These are phyloP conservation scores for Mastacembelus armatus DNA, from an alignment of 2,797 vertebrate genomes.

Conservation along the genomic window DNA sequence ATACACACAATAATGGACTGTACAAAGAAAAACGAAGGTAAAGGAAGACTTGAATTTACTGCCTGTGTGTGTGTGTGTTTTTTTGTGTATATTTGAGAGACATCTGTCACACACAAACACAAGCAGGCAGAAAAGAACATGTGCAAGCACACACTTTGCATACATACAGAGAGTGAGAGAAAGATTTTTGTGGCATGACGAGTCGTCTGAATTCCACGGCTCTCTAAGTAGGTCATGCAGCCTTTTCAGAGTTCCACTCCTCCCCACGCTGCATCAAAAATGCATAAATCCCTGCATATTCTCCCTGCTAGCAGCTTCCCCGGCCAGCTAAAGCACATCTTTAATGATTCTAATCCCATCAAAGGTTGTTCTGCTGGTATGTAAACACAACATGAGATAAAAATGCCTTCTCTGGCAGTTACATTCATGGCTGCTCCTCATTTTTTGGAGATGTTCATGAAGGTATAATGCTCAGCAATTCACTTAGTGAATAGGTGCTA, in stretches of 20 bases:
- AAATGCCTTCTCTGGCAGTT: conserved; percentile 60
- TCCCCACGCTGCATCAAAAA: conserved; percentile 83
- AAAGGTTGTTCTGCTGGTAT: conserved; percentile 73
- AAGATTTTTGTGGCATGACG: conserved; percentile 69
- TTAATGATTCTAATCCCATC: conserved; percentile 79
- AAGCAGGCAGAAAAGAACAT: conserved; percentile 34
- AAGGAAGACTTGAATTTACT: conserved; percentile 10
- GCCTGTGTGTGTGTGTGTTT: not conserved
- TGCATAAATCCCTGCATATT: conserved; percentile 83
- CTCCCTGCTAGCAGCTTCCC: conserved; percentile 75
- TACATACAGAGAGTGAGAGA: conserved; percentile 46
- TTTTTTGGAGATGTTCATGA: conserved; percentile 26
- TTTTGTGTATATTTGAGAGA: conserved; percentile 8
- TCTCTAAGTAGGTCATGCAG: conserved; percentile 86
- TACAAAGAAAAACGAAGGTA: conserved; percentile 25
- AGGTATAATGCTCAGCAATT: conserved; percentile 38
- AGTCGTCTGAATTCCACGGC: conserved; percentile 76
- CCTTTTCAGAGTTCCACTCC: conserved; percentile 80
- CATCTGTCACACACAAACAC: conserved; percentile 24
- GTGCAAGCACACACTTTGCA: conserved; percentile 40
- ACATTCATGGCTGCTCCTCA: conserved; percentile 34
- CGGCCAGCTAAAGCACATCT: conserved; percentile 71
- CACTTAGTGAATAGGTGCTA: not conserved
- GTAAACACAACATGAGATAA: conserved; percentile 73
- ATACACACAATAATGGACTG: conserved; percentile 35